A percentile compares a stretch with the other conserved stretches of the same genome.
Evolutionary conservation across 2,888 invertebrate genomes (phyloP).

Genomic region (Heliconius hortense): DNA sequence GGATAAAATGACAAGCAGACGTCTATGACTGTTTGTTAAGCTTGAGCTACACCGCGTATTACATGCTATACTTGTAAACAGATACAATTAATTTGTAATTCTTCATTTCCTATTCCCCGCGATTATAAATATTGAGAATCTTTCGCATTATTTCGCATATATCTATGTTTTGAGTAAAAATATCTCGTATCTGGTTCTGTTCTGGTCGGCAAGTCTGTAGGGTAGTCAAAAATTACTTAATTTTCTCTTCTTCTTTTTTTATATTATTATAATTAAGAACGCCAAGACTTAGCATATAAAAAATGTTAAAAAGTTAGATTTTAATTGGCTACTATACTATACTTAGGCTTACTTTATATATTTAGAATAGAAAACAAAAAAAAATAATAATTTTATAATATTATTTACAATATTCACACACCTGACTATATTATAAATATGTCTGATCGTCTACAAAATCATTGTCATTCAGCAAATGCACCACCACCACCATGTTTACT

Average conservation of each 20-base stretch:
- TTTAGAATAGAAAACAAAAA: background rate
- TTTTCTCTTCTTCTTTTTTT: background rate
- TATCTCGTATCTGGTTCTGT: too few relatives aligned
- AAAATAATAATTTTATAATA: background rate
- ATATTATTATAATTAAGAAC: background rate
- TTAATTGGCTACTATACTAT: background rate
- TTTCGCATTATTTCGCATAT: too few relatives aligned
- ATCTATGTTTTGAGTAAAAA: too few relatives aligned
- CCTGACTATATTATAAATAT: too few relatives aligned
- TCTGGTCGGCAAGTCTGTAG: too few relatives aligned
- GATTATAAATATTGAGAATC: too few relatives aligned
- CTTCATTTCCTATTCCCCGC: too few relatives aligned
- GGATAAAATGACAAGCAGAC: conserved; percentile 36
- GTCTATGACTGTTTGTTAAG: conserved; percentile 36
- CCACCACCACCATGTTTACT: too few relatives aligned
- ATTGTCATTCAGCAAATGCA: too few relatives aligned
- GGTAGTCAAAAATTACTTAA: too few relatives aligned
- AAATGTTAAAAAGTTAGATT: background rate
- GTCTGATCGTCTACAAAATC: background rate
- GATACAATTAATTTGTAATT: too few relatives aligned
- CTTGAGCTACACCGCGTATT: background rate
- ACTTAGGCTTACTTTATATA: background rate
- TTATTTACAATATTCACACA: too few relatives aligned
- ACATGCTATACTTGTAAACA: conserved; percentile 6
- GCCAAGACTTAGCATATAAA: background rate